A percentile compares a stretch with the other conserved stretches of the same genome.
phyloP scores from a whole-genome alignment of 2,888 invertebrate species.

The Lamellibrachia columna region DNA sequence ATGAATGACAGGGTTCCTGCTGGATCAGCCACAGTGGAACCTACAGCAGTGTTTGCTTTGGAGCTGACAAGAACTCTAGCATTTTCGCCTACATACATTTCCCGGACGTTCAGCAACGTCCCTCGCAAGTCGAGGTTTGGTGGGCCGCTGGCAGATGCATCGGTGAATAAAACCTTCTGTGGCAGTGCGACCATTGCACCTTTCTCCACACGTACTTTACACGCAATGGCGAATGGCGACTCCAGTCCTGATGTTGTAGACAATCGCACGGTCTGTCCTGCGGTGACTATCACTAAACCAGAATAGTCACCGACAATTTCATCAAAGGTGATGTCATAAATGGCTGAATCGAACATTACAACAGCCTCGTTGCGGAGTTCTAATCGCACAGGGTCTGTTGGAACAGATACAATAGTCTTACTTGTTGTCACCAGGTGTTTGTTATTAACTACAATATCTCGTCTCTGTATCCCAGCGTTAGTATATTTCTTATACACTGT shows the following conservation, averaged over 20 bases:
- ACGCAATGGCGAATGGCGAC: slow-evolving; percentile 45
- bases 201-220: slow-evolving; percentile 42
- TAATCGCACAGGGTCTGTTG: not conserved
- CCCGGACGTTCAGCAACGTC: slow-evolving; percentile 41
- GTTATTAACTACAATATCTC: slow-evolving; percentile 43
- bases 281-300: slow-evolving; percentile 39
- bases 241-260: slow-evolving; percentile 49
- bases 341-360: not conserved
- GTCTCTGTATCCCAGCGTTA: slow-evolving; percentile 37
- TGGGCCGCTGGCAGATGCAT: slow-evolving; percentile 35
- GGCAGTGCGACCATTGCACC: slow-evolving; percentile 41
- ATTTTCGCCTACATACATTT: slow-evolving; percentile 47
- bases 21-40: slow-evolving; percentile 31
- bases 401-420: slow-evolving; percentile 19
- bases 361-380: not conserved
- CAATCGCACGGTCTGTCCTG: slow-evolving; percentile 41
- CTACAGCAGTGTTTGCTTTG: slow-evolving; percentile 40
- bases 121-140: slow-evolving; percentile 47
- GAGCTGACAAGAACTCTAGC: slow-evolving; percentile 41
- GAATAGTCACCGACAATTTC: slow-evolving; percentile 46
- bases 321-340: slow-evolving; percentile 29
- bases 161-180: slow-evolving; percentile 45
- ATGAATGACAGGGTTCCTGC: slow-evolving; percentile 44
- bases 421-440: slow-evolving; percentile 24
- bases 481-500: slow-evolving; percentile 44